These are phyloP conservation scores for Aulostomus chinensis DNA, from an alignment of 2,797 vertebrate genomes.

Conservation along the genomic window DNA sequence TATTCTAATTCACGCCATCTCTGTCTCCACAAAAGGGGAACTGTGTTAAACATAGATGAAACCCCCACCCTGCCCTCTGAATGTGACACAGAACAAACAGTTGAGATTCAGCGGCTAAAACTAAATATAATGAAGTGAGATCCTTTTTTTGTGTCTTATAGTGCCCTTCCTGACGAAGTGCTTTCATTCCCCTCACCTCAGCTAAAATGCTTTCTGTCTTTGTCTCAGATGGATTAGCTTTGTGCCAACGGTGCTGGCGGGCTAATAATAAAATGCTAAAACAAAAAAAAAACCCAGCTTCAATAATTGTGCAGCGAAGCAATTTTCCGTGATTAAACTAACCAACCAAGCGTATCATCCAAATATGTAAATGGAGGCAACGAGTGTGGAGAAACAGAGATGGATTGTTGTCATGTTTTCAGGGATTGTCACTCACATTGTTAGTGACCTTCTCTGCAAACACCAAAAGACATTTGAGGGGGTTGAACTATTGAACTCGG, in stretches of 20 bases:
- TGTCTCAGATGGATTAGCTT: constrained; percentile 40
- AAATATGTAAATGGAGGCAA: constrained; percentile 46
- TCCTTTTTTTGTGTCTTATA: background rate
- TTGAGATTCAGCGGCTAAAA: background rate
- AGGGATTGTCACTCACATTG: constrained; percentile 45
- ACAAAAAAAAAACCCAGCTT: constrained; percentile 31
- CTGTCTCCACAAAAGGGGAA: constrained; percentile 23
- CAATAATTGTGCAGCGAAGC: constrained; percentile 28
- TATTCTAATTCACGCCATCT: background rate
- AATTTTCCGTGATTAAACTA: constrained; percentile 46
- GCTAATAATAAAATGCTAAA: constrained; percentile 36
- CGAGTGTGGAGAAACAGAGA: constrained; percentile 20
- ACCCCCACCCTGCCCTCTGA: background rate
- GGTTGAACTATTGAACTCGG: constrained; percentile 32
- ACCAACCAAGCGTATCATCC: constrained; percentile 43
- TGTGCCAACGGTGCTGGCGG: constrained; percentile 10
- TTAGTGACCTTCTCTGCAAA: constrained; percentile 50
- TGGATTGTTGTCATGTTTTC: constrained; percentile 47
- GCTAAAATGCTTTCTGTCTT: background rate
- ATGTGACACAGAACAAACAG: background rate
- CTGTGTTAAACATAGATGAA: background rate
- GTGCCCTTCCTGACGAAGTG: background rate
- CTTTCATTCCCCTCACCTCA: background rate
- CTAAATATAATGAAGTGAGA: constrained; percentile 11
- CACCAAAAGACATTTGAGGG: background rate